Base-by-base conservation (phyloP, 2,113 vertebrate species). In the Catagonus wagneri region DNA sequence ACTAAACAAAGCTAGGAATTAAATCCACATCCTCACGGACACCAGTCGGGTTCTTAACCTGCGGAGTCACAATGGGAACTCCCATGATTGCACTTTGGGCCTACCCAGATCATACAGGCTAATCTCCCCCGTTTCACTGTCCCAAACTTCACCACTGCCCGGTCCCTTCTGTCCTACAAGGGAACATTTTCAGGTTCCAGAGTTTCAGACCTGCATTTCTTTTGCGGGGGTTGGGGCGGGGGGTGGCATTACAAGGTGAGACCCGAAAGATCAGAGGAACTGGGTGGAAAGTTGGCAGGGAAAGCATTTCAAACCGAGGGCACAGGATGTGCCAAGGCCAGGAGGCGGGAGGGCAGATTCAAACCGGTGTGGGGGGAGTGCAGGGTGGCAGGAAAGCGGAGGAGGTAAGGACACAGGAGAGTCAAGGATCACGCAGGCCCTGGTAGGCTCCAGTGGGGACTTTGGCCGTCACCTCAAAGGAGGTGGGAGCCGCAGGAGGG, bases 381-480 rank as follows among this genome's bases (percentile, higher is more conserved):
- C 27, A 81, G 44, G 36, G 32, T 20, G 23, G 27, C 8, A 8
- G 72, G 27, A 10, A 3, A 6, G 14, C 7, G 3, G 36, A 65
- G 17, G 6, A 27, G 19, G 19, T 8, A 36, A 76, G 25, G n/a
- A 6, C 19, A 29, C 13, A 22, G 8, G 7, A 69, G 11, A 25
- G 3, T 8, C 9, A 9, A 61, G 58, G 15, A 16, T 11, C 2
- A 0, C 9, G 52, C 22, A 32, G 54, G n/a, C 25, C 29, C 66
- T 61, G 10, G 2, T 1, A 11, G 44, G 63, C 63, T 20, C 1
- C 4, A 0, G 17, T 3, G 50, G 81, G n/a, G 74, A 56, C 11
- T 27, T 4, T 15, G n/a, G 10, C 63, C 7, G 1, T 58, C 7
- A 2, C 56, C 66, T 50, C 20, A 2, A 61, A 22, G 7, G 20